Evolutionary conservation across 2,113 vertebrate species (phyloP).

Genomic region (Prinia subflava): DNA sequence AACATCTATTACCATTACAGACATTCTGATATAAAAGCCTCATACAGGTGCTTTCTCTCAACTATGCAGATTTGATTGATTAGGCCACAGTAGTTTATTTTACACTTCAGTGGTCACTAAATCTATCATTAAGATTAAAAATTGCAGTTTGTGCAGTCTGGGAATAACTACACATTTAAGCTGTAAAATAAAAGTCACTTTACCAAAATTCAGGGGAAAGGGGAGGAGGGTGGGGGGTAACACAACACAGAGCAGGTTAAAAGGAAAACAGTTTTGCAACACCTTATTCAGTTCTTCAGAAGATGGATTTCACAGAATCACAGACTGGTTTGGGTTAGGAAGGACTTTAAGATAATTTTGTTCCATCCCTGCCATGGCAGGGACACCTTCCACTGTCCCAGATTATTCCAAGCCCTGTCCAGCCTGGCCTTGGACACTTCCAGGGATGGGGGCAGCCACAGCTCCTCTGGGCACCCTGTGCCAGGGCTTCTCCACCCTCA

Average conservation of each 20-base stretch:
- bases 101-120: constrained; percentile 10
- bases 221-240: background rate
- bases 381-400: background rate
- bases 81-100: constrained; percentile 44
- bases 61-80: constrained; percentile 51
- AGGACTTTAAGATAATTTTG: background rate
- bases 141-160: constrained; percentile 19
- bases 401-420: accelerated
- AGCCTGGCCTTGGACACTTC: background rate
- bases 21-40: constrained; percentile 46
- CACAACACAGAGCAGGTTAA: background rate
- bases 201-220: background rate
- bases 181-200: background rate
- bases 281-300: background rate
- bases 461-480: background rate
- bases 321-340: background rate
- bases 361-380: background rate
- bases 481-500: accelerated
- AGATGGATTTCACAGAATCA: background rate
- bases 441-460: background rate
- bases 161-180: constrained; percentile 32
- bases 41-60: constrained; percentile 42
- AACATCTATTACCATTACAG: constrained; percentile 67
- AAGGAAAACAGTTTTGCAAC: background rate
- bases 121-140: constrained; percentile 43